Evolutionary conservation across 2,888 invertebrate genomes (phyloP).

Genomic region (Tridacna gigas): DNA sequence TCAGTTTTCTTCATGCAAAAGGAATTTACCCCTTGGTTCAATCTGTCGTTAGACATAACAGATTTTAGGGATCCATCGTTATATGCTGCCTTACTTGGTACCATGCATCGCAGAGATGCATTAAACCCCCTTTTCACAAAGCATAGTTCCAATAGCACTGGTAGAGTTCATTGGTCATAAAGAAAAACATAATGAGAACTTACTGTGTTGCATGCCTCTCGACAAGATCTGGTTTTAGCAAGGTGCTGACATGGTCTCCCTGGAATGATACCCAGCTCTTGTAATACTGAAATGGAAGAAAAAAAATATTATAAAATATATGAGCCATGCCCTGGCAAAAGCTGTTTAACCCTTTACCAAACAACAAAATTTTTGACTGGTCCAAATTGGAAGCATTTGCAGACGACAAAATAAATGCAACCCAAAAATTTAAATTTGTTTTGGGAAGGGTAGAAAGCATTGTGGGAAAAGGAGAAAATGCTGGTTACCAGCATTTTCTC

Average conservation of each 20-base stretch:
- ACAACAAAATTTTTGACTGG: too few species aligned
- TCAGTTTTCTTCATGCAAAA: too few species aligned
- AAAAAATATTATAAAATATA: background rate
- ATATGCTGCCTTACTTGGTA: too few species aligned
- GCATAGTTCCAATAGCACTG: too few species aligned
- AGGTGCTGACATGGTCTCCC: slow-evolving; percentile 66
- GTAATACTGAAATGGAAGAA: slow-evolving; percentile 62
- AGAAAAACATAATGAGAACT: background rate
- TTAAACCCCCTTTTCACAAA: too few species aligned
- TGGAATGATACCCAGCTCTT: slow-evolving; percentile 49
- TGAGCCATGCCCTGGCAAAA: background rate
- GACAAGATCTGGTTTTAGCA: slow-evolving; percentile 60
- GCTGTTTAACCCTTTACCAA: background rate
- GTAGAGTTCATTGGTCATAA: background rate
- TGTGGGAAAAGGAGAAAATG: slow-evolving; percentile 7
- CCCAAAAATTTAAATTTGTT: too few species aligned
- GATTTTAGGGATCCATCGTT: too few species aligned
- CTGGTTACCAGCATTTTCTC: background rate
- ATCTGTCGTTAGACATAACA: too few species aligned
- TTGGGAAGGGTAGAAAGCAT: background rate
- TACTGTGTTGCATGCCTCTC: slow-evolving; percentile 66
- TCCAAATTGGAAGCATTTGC: too few species aligned
- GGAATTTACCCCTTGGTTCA: too few species aligned
- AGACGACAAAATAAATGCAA: too few species aligned
- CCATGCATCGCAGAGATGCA: too few species aligned